Base-by-base conservation (phyloP, 2,113 vertebrate genomes). In the Chroicocephalus ridibundus region DNA sequence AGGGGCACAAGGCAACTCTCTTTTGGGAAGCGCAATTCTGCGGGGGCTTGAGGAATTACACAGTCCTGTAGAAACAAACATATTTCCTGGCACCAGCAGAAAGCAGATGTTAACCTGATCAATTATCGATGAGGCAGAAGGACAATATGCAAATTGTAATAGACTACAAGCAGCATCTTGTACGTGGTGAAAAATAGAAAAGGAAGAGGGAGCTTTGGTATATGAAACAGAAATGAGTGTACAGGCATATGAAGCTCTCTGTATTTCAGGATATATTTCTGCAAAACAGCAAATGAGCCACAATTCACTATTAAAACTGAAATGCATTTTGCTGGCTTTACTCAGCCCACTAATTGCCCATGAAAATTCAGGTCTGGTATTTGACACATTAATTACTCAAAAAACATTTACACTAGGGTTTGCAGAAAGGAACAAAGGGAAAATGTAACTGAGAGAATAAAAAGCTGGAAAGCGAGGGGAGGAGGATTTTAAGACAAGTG, bases 341-440 rank as follows among this genome's bases (percentile, higher is more conserved):
- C 87, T 95, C 93, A 96, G 94, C 87, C 82, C 82, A 95, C 96
- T 97, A 97, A 97, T 97, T 97, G 94, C 91, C 94, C 94, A 93
- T 97, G 96, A 97, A 97, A 97, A 95, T 97, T 97, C 96, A 95
- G 95, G 89, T 97, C 96, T 97, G 82, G 82, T 96, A 80, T 96
- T 91, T 96, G 95, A 96, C 95, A 90, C 95, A 85, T 96, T 97
- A 97, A 97, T 97, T 96, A 96, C 97, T 96, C 94, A 97, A 95
- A 96, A 96, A 94, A 95, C 86, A 95, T 96, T 97, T 97, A 97
- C 94, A 90, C 93, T 93, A 83, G 82, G 78, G 81, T 95, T 97
- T 96, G 93, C 84, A 97, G 89, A 91, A 93, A 82, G 75, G 89
- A 96, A 95, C 94, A 96, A 95, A 97, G 94, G 47, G 75, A 95